These are phyloP conservation scores for Incurvaria masculella DNA, from an alignment of 2,888 invertebrate genomes.

Conservation along the genomic window DNA sequence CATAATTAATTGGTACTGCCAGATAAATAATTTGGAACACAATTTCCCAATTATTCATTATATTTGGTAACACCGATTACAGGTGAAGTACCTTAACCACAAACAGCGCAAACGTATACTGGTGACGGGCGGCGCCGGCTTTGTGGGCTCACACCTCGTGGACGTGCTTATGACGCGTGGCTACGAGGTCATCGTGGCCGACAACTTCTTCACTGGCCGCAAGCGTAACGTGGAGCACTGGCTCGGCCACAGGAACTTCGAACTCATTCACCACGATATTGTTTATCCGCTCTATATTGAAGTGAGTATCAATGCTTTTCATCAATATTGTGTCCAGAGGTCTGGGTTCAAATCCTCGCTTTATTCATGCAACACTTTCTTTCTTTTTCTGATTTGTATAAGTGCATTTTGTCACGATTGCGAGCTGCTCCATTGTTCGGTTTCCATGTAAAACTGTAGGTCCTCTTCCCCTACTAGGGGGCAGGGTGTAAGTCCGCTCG, in stretches of 20 bases:
- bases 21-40: too few relatives aligned
- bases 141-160: slow-evolving; percentile 98
- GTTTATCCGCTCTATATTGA: slow-evolving; percentile 97
- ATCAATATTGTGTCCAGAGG: not conserved
- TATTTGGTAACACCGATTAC: too few relatives aligned
- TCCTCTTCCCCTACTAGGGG: too few relatives aligned
- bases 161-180: slow-evolving; percentile 94
- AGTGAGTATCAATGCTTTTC: too few relatives aligned
- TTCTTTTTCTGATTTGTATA: too few relatives aligned
- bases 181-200: slow-evolving; percentile 94
- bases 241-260: slow-evolving; percentile 99
- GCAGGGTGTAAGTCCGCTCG: too few relatives aligned
- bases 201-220: slow-evolving; percentile 97
- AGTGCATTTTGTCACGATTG: too few relatives aligned
- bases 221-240: slow-evolving; percentile 98
- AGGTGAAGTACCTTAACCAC: slow-evolving; percentile 91
- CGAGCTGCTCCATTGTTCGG: too few relatives aligned
- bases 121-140: slow-evolving; percentile 96
- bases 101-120: slow-evolving; percentile 89
- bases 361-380: too few relatives aligned
- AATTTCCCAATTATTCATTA: too few relatives aligned
- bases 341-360: not conserved
- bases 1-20: too few relatives aligned
- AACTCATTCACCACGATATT: slow-evolving; percentile 97
- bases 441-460: too few relatives aligned